phyloP scores from a whole-genome alignment of 2,888 invertebrate species.

The Scaptodrosophila latifasciaeformis region DNA sequence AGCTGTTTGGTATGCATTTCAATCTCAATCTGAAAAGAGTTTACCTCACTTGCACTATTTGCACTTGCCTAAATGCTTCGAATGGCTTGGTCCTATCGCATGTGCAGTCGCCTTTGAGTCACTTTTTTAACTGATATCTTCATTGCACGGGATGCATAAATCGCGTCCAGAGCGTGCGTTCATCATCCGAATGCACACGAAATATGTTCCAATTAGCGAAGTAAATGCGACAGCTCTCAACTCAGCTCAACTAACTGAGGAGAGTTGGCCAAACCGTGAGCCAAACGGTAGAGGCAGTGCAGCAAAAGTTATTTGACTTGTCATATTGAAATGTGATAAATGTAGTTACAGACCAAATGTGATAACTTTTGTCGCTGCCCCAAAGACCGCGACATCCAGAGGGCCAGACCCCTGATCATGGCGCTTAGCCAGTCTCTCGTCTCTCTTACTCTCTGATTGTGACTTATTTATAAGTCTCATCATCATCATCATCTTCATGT shows the following conservation, averaged over 20 bases:
- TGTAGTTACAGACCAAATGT: slow-evolving; percentile 70
- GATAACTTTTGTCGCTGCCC: slow-evolving; percentile 59
- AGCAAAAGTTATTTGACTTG: slow-evolving; percentile 67
- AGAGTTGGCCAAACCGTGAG: neutral
- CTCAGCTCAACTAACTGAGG: slow-evolving; percentile 11
- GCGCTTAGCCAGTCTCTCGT: slow-evolving; percentile 30
- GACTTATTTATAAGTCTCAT: slow-evolving; percentile 3
- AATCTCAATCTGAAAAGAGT: too few species aligned
- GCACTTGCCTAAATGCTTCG: slow-evolving; percentile 21
- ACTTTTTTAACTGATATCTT: too few species aligned
- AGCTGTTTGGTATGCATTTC: too few species aligned
- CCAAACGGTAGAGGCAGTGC: slow-evolving; percentile 11
- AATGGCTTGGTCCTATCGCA: too few species aligned
- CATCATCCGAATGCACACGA: slow-evolving; percentile 31
- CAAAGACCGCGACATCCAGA: neutral
- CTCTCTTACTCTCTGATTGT: neutral
- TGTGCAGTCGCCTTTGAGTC: slow-evolving; percentile 40
- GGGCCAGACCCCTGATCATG: too few species aligned
- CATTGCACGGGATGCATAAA: slow-evolving; percentile 65
- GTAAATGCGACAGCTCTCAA: slow-evolving; percentile 61
- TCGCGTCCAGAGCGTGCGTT: slow-evolving; percentile 41
- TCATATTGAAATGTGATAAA: slow-evolving; percentile 73
- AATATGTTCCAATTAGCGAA: slow-evolving; percentile 70
- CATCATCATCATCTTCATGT: neutral
- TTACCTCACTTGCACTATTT: slow-evolving; percentile 30